Percentiles rank a stretch among this genome's conserved stretches.
Evolutionary conservation across 2,888 invertebrate genomes (phyloP).

Genomic region (Phoenoteleia sp.): DNA sequence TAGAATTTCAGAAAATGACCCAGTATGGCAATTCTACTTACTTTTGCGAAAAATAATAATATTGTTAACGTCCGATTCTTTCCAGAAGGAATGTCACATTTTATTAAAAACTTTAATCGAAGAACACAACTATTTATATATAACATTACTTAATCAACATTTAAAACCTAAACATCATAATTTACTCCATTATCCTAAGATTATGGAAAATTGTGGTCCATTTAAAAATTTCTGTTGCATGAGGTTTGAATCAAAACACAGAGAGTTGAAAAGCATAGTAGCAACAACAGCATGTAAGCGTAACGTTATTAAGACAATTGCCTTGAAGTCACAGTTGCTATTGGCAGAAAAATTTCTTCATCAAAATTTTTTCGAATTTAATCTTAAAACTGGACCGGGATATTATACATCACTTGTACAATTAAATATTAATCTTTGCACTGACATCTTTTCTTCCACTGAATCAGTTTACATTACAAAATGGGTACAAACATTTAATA

Average conservation of each 20-base stretch:
- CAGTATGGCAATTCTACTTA: conserved; percentile 47
- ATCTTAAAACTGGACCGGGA: neutral
- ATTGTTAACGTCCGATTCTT: neutral
- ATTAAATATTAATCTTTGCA: neutral
- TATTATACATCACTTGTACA: neutral
- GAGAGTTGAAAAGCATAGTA: neutral
- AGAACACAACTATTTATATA: conserved; percentile 41
- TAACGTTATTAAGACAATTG: neutral
- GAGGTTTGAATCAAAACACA: conserved; percentile 35
- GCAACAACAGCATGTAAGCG: neutral
- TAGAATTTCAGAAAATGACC: conserved; percentile 41
- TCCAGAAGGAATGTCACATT: neutral
- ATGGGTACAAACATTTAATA: too few relatives aligned
- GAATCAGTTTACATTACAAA: neutral
- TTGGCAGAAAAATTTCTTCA: neutral
- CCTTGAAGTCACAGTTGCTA: conserved; percentile 3
- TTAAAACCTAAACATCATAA: conserved; percentile 47
- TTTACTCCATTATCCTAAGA: conserved; percentile 19
- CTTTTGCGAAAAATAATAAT: neutral
- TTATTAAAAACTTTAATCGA: conserved; percentile 42
- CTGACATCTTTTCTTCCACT: conserved; percentile 1
- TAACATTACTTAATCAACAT: conserved; percentile 22
- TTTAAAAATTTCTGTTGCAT: conserved; percentile 9
- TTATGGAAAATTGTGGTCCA: conserved; percentile 8
- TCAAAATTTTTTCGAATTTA: conserved; percentile 5